Evolutionary conservation across 2,797 vertebrate genomes (phyloP).

Genomic region (Borostomias antarcticus): DNA sequence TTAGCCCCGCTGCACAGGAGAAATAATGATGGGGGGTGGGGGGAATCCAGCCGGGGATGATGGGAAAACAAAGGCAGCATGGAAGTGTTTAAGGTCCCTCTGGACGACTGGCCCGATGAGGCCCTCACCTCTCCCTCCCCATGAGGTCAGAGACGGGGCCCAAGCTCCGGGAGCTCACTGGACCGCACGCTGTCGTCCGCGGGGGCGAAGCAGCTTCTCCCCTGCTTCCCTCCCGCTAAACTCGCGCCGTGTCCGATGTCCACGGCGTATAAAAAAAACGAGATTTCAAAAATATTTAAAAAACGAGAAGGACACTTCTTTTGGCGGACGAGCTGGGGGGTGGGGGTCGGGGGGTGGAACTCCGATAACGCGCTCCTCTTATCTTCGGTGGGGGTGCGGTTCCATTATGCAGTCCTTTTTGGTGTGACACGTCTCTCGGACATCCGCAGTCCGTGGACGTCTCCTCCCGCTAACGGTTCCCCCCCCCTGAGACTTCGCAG

Average conservation of each 20-base stretch:
- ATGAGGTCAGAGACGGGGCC: slow-evolving; percentile 30
- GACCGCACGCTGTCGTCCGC: background rate
- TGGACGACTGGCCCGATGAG: slow-evolving; percentile 25
- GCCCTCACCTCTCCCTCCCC: slow-evolving; percentile 22
- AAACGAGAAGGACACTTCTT: slow-evolving; percentile 28
- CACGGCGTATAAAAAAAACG: too few species aligned
- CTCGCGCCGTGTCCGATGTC: too few species aligned
- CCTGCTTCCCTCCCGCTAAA: slow-evolving; percentile 23
- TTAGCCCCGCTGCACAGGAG: slow-evolving; percentile 74
- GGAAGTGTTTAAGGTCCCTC: slow-evolving; percentile 59
- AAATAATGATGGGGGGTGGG: slow-evolving; percentile 80
- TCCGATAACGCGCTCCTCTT: slow-evolving; percentile 59
- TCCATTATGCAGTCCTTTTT: slow-evolving; percentile 62
- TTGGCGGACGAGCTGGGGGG: slow-evolving; percentile 29
- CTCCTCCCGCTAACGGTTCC: slow-evolving; percentile 68
- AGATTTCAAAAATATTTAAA: too few species aligned
- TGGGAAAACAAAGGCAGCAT: slow-evolving; percentile 78
- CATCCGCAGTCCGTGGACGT: slow-evolving; percentile 67
- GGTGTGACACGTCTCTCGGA: slow-evolving; percentile 71
- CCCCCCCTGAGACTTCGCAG: slow-evolving; percentile 70
- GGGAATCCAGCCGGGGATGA: slow-evolving; percentile 70
- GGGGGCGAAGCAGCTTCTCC: slow-evolving; percentile 24
- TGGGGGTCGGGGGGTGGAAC: too few species aligned
- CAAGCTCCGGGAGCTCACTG: background rate
- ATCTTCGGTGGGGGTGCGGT: slow-evolving; percentile 54